These are phyloP conservation scores for Thripadectes ignobilis DNA, from an alignment of 2,797 vertebrate species.

Conservation along the genomic window DNA sequence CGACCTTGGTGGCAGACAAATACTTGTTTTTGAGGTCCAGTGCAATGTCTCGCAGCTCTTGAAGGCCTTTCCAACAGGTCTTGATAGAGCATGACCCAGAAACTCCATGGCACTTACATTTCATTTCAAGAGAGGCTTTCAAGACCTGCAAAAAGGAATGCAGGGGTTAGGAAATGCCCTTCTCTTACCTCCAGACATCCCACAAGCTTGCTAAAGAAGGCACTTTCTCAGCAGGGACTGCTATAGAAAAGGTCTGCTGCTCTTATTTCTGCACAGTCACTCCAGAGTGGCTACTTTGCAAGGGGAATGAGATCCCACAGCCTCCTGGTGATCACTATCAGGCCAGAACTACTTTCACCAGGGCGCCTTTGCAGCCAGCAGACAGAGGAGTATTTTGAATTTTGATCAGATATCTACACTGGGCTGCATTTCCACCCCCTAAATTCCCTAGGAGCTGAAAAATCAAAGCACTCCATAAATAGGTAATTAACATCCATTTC, in stretches of 20 bases:
- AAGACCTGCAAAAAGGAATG: conserved; percentile 81
- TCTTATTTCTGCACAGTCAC: neutral
- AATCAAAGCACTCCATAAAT: neutral
- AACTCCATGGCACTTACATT: conserved; percentile 98
- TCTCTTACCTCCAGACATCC: neutral
- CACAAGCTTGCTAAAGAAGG: neutral
- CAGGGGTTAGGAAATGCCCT: neutral
- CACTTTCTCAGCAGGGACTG: neutral
- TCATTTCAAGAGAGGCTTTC: conserved; percentile 91
- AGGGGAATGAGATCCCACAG: neutral
- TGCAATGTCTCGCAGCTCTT: conserved; percentile 91
- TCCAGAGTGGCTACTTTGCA: neutral
- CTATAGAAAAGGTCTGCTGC: neutral
- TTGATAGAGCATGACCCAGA: conserved; percentile 98
- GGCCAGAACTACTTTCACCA: neutral
- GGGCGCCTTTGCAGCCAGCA: neutral
- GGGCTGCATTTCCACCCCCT: neutral
- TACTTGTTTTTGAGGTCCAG: conserved; percentile 96
- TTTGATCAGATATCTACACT: neutral
- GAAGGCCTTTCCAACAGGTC: conserved; percentile 97
- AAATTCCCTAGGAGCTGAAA: neutral
- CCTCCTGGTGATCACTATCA: neutral
- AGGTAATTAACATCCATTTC: neutral
- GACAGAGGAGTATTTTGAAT: neutral
- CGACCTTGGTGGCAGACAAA: conserved; percentile 96